Percentiles rank a stretch among this genome's conserved stretches.
These are phyloP conservation scores for Drosophila anomelani DNA, from an alignment of 2,888 invertebrate genomes.

Conservation along the genomic window DNA sequence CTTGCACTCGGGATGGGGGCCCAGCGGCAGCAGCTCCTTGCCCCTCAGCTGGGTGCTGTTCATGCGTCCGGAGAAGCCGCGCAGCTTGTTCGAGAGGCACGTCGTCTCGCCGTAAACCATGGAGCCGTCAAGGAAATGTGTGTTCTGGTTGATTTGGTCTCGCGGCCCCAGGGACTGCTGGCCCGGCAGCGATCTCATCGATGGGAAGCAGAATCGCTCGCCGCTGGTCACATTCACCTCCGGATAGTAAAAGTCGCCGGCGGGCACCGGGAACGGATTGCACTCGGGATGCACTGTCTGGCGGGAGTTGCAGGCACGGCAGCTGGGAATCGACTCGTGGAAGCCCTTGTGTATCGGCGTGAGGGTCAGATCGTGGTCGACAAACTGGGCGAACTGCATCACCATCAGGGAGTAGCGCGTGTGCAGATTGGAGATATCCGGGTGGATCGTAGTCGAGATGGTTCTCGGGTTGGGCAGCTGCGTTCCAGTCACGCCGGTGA, in stretches of 20 bases:
- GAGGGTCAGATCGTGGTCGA: constrained; percentile 97
- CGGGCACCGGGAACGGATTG: constrained; percentile 95
- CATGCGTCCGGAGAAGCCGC: constrained; percentile 92
- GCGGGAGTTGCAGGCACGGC: constrained; percentile 94
- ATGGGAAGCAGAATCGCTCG: constrained; percentile 94
- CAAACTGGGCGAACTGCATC: constrained; percentile 97
- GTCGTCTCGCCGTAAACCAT: constrained; percentile 95
- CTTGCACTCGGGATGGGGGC: constrained; percentile 94
- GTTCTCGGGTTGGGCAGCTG: constrained; percentile 93
- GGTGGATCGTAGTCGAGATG: constrained; percentile 95
- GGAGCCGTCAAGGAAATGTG: constrained; percentile 94
- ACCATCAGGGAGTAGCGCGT: constrained; percentile 95
- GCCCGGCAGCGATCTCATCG: constrained; percentile 96
- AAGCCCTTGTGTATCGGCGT: constrained; percentile 97
- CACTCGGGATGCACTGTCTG: constrained; percentile 96
- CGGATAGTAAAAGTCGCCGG: constrained; percentile 95
- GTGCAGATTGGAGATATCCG: constrained; percentile 95
- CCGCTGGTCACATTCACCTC: constrained; percentile 93
- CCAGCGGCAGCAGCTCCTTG: constrained; percentile 92
- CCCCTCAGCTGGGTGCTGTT: constrained; percentile 91
- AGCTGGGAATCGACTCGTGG: constrained; percentile 95
- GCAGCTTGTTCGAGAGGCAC: constrained; percentile 91
- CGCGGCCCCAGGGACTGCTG: constrained; percentile 94
- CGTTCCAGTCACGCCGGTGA: constrained; percentile 90
- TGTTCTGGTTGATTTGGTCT: constrained; percentile 97